Evolutionary conservation across 2,888 invertebrate species (phyloP), one percentile per base, ranked within the genome.

Genomic region (Omphaloscelis lunosa): DNA sequence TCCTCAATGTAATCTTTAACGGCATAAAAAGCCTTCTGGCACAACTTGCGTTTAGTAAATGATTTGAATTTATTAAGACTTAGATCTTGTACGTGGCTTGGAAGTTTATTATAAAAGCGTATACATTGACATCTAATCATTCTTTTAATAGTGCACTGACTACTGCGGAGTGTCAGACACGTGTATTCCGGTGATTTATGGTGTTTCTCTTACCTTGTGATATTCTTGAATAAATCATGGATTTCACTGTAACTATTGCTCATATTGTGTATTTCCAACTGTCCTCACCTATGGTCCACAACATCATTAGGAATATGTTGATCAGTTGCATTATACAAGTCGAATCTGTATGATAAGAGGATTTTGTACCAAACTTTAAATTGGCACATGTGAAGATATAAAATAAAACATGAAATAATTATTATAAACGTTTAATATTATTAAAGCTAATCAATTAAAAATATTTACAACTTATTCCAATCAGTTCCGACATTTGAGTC

Each of bases 401-500:
- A 72, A 88, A 86, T 69, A 56, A 82, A 83, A 88, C 63, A 75
- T 61, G n/a, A 70, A 72, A 80, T 89, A 83, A 89, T 89, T 89
- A 90, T 90, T 89, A 86, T 91, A 90, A 91, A 90, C 89, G 76
- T 93, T 91, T 92, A 93, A 89, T 90, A 88, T 91, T 91, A 91
- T 92, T 93, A 94, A 94, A 92, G 91, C 93, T 93, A 92, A 86
- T 91, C 86, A 91, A 91, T 91, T 93, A 90, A 89, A 89, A 90
- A 88, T 94, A 95, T 94, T 91, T 95, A 96, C 94, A 95, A 85
- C 95, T 95, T 95, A 96, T 91, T 90, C 90, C 95, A 94, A 96
- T 96, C 96, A 96, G 96, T 96, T 96, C 96, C 94, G 94, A 95
- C 94, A 93, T 92, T 92, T 88, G 90, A 92, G 93, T 93, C 93